Evolutionary conservation across 1,140 invertebrate species (phyloP).

Genomic region (Zaprionus ornatus): DNA sequence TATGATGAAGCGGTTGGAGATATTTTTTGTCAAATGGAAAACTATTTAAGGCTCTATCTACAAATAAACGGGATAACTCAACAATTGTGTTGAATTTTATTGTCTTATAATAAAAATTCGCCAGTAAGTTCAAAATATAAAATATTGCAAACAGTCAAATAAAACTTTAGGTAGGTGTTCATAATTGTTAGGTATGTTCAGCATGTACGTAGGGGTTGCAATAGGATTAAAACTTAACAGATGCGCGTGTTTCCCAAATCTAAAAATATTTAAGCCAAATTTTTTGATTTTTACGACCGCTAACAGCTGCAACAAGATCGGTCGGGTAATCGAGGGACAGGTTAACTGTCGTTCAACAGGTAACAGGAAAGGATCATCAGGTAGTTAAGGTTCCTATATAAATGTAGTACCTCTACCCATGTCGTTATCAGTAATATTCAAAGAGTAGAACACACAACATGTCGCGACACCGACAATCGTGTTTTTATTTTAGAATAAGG

Average conservation of each 20-base stretch:
- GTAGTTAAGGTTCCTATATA: not conserved
- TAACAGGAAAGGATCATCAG: not conserved
- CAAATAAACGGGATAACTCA: too few relatives aligned
- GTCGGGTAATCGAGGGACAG: not conserved
- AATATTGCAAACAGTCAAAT: not conserved
- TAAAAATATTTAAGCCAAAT: not conserved
- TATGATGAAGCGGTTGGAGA: too few relatives aligned
- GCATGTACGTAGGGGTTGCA: not conserved
- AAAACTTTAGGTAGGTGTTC: too few relatives aligned
- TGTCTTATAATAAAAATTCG: too few relatives aligned
- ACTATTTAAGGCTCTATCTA: too few relatives aligned
- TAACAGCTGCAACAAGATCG: not conserved
- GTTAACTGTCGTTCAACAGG: not conserved
- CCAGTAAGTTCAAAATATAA: not conserved
- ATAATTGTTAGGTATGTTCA: not conserved
- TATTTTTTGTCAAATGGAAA: too few relatives aligned
- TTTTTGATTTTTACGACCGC: not conserved
- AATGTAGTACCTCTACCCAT: not conserved
- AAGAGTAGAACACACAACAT: conserved; percentile 13
- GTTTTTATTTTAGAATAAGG: conserved; percentile 48
- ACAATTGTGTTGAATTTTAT: too few relatives aligned
- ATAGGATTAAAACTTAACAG: not conserved
- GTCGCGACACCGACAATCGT: conserved; percentile 43
- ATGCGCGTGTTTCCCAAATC: not conserved
- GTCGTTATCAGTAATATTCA: not conserved